Evolutionary conservation across 2,888 invertebrate genomes (phyloP).

Genomic region (Hetaerina titia): DNA sequence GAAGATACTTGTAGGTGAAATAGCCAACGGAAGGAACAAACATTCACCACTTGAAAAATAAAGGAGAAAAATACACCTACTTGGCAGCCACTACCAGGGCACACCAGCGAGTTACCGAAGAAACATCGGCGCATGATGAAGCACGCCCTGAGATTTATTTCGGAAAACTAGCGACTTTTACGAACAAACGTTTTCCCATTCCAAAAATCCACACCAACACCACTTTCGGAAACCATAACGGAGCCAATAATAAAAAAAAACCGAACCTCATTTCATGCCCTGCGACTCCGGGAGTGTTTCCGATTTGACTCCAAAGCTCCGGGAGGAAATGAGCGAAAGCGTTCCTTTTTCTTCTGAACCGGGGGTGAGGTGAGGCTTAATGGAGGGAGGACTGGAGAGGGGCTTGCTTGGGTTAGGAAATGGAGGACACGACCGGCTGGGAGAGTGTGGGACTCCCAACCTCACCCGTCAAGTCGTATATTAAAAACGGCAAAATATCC

Average conservation of each 20-base stretch:
- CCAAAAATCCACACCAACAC: background rate
- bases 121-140: slow-evolving; percentile 10
- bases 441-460: background rate
- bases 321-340: slow-evolving; percentile 15
- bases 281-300: background rate
- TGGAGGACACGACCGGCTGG: background rate
- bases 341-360: background rate
- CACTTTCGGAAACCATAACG: background rate
- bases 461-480: background rate
- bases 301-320: background rate
- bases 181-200: background rate
- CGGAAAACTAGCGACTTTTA: background rate
- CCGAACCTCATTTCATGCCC: slow-evolving; percentile 21
- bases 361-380: background rate
- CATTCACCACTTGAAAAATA: background rate
- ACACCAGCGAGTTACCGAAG: background rate
- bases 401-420: background rate
- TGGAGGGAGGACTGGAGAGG: background rate
- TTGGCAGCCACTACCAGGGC: slow-evolving; percentile 6
- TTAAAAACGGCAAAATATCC: background rate
- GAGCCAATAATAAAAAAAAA: background rate
- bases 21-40: background rate
- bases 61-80: background rate
- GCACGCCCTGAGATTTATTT: background rate
- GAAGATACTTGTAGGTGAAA: background rate